Conservation (phyloP, 2,113 vertebrate genomes). For the Cololabis saira region DNA sequence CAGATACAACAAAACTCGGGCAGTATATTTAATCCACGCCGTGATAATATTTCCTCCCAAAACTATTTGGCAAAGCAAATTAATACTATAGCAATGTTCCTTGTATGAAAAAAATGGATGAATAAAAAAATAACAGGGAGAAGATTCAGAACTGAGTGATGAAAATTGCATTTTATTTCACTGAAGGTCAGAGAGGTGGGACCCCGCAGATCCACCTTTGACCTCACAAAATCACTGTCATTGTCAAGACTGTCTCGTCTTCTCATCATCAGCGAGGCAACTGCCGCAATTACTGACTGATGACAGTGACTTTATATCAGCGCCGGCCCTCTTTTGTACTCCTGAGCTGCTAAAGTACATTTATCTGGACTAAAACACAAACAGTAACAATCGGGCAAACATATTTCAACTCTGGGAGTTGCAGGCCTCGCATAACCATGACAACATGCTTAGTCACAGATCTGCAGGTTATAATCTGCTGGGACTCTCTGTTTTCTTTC, state of each 20-base stretch:
- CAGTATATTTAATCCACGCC: not conserved
- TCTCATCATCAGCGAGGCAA: slow-evolving; percentile 17
- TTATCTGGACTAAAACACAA: slow-evolving; percentile 36
- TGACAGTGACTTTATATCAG: not conserved
- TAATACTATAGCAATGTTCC: not conserved
- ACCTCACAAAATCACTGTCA: slow-evolving; percentile 46
- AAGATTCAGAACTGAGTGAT: not conserved
- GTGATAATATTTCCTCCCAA: slow-evolving; percentile 10
- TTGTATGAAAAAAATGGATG: not conserved
- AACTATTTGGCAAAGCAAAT: slow-evolving; percentile 1
- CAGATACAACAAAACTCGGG: not conserved
- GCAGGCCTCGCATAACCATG: slow-evolving; percentile 32
- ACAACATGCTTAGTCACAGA: slow-evolving; percentile 59
- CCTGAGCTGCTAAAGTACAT: slow-evolving; percentile 15
- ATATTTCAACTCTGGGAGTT: slow-evolving; percentile 14
- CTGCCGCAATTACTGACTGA: slow-evolving; percentile 31
- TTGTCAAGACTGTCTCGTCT: slow-evolving; percentile 41
- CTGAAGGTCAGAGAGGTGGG: slow-evolving; percentile 26
- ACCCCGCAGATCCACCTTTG: slow-evolving; percentile 48
- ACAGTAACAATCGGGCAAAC: slow-evolving; percentile 19
- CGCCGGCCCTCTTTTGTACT: not conserved
- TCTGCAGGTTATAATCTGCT: slow-evolving; percentile 52
- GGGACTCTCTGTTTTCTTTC: slow-evolving; percentile 76
- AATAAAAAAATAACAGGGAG: not conserved
- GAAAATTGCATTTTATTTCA: slow-evolving; percentile 38